Percentiles rank a stretch among this genome's conserved stretches.
Evolutionary conservation across 2,113 vertebrate genomes (phyloP).

Genomic region (Chlorodrepanis virens): DNA sequence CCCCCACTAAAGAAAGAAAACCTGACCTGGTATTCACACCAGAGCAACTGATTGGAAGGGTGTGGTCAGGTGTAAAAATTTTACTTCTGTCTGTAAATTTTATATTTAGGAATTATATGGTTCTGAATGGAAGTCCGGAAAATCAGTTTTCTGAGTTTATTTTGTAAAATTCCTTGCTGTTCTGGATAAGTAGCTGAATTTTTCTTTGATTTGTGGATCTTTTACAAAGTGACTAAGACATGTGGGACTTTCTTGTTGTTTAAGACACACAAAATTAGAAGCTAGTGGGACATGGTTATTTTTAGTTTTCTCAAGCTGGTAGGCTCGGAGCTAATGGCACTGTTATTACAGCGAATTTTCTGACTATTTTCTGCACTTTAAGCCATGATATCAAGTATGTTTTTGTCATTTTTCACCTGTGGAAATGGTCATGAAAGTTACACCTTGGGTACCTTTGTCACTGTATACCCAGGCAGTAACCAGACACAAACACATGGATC

Average conservation of each 20-base stretch:
- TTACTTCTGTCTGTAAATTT: neutral
- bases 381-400: neutral
- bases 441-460: neutral
- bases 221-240: neutral
- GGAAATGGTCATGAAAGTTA: neutral
- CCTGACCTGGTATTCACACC: neutral
- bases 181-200: neutral
- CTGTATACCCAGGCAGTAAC: neutral
- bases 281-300: neutral
- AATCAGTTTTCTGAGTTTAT: neutral
- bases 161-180: neutral
- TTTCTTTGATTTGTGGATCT: neutral
- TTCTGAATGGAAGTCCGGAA: neutral
- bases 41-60: neutral
- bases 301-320: neutral
- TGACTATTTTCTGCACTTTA: constrained; percentile 45
- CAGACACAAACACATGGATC: neutral
- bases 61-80: neutral
- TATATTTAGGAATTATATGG: neutral
- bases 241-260: neutral
- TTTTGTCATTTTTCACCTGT: neutral
- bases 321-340: neutral
- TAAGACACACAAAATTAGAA: neutral
- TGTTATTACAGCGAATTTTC: constrained; percentile 19
- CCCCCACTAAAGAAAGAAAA: neutral